phyloP scores from a whole-genome alignment of 2,797 vertebrate genomes.

The Sarcoramphus papa region DNA sequence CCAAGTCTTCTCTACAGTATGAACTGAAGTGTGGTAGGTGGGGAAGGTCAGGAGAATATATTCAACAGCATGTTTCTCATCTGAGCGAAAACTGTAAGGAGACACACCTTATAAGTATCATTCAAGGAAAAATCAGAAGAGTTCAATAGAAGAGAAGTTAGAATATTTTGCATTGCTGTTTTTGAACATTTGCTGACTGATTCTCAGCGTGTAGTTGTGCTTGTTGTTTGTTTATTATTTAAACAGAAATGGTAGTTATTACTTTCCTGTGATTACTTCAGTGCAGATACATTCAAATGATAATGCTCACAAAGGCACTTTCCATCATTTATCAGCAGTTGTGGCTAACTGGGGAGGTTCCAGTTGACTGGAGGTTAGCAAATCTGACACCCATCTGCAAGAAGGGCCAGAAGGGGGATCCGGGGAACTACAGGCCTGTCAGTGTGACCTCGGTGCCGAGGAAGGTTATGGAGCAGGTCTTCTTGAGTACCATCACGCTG shows the following conservation, averaged over 20 bases:
- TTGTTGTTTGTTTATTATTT: not conserved
- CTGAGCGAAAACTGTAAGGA: not conserved
- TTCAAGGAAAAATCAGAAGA: not conserved
- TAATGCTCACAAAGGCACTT: not conserved
- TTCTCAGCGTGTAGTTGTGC: not conserved
- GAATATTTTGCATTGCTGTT: not conserved
- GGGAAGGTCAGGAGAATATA: not conserved
- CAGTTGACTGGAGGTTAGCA: not conserved
- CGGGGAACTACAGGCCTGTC: not conserved
- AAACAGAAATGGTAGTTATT: not conserved
- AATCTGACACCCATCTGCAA: not conserved
- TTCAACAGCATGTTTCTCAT: not conserved
- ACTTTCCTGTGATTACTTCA: not conserved
- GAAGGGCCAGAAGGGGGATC: not conserved
- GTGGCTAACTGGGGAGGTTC: fast-evolving
- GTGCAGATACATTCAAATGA: not conserved
- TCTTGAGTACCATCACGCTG: not conserved
- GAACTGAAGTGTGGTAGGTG: not conserved
- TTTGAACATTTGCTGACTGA: not conserved
- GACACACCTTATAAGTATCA: not conserved
- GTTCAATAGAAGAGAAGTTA: not conserved
- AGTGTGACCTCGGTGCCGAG: fast-evolving
- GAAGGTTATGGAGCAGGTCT: not conserved
- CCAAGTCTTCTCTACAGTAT: not conserved
- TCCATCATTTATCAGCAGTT: not conserved